Evolutionary conservation across 2,888 invertebrate species (phyloP).

Genomic region (Idaea aversata): DNA sequence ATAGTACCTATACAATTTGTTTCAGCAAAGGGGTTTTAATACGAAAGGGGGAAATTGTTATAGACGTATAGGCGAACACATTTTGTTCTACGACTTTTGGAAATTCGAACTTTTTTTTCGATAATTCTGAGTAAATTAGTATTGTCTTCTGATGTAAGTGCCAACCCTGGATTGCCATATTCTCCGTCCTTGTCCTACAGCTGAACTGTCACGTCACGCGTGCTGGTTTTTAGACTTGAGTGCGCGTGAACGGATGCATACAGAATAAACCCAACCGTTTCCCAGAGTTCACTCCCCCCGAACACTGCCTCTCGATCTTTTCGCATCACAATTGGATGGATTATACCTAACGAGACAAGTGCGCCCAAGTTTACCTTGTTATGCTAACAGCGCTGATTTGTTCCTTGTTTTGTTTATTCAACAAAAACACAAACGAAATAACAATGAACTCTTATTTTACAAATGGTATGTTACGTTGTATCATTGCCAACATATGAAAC

Average conservation of each 20-base stretch:
- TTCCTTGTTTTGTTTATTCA: conserved; percentile 47
- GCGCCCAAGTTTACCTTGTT: conserved; percentile 52
- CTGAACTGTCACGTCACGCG: conserved; percentile 55
- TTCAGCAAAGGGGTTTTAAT: too few species aligned
- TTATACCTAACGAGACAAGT: conserved; percentile 57
- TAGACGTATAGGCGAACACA: too few species aligned
- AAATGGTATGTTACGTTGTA: conserved; percentile 21
- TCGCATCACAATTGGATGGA: conserved; percentile 41
- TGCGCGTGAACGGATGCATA: conserved; percentile 57
- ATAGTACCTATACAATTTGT: too few species aligned
- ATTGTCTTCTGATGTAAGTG: conserved; percentile 12
- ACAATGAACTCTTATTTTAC: conserved; percentile 11
- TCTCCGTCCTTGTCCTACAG: conserved; percentile 56
- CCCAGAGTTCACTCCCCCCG: conserved; percentile 34
- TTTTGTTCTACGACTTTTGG: too few species aligned
- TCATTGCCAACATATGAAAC: conserved; percentile 59
- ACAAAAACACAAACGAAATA: conserved; percentile 25
- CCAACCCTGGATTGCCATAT: conserved; percentile 33
- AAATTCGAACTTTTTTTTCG: too few species aligned
- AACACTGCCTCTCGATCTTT: conserved; percentile 30
- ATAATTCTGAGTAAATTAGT: too few species aligned
- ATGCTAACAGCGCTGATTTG: conserved; percentile 57
- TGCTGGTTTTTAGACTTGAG: conserved; percentile 65
- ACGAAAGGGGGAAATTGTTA: too few species aligned
- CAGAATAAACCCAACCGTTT: conserved; percentile 44